Evolutionary conservation across 2,888 invertebrate genomes (phyloP).

Genomic region (Hyppa rectilinea): DNA sequence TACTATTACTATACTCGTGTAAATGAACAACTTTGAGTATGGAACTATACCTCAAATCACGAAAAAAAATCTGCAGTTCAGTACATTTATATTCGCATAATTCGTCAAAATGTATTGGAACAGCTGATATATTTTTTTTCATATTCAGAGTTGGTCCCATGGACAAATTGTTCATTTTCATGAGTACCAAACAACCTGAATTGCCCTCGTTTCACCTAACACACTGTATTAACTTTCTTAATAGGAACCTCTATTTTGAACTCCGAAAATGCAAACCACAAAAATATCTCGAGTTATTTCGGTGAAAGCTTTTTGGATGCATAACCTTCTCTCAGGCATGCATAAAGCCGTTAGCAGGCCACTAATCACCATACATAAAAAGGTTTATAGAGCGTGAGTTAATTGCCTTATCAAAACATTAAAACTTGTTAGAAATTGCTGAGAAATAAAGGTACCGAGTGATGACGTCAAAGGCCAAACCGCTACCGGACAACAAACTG

Average conservation of each 20-base stretch:
- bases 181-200: too few relatives aligned
- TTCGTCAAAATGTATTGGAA: too few relatives aligned
- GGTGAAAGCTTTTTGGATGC: conserved; percentile 33
- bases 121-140: too few relatives aligned
- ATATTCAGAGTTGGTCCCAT: too few relatives aligned
- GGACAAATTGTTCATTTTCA: too few relatives aligned
- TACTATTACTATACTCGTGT: too few relatives aligned
- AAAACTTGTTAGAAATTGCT: conserved; percentile 10
- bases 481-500: not conserved
- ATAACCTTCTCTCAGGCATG: not conserved
- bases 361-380: not conserved
- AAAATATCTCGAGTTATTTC: conserved; percentile 1
- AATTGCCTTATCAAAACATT: conserved; percentile 1
- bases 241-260: not conserved
- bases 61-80: too few relatives aligned
- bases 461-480: conserved; percentile 30
- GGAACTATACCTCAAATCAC: too few relatives aligned
- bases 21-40: too few relatives aligned
- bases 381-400: conserved; percentile 22
- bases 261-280: not conserved
- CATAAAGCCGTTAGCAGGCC: not conserved
- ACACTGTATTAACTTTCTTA: not conserved
- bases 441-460: not conserved
- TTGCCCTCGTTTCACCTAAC: too few relatives aligned
- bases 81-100: too few relatives aligned